phyloP scores from a whole-genome alignment of 2,888 invertebrate genomes.

The Odontocolon sp. region DNA sequence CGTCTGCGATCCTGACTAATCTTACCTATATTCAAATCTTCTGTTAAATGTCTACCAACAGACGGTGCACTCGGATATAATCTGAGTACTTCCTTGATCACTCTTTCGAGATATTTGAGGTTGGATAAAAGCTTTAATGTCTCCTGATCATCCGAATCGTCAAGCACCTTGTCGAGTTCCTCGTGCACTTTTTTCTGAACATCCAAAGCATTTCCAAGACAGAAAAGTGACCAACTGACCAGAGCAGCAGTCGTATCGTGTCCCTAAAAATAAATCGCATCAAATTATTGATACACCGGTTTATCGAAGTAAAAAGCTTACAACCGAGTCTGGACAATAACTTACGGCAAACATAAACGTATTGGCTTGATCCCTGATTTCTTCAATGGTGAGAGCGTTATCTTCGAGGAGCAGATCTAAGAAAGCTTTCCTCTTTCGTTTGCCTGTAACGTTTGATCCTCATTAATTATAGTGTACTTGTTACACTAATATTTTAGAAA shows the following conservation, averaged over 20 bases:
- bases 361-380: conserved; percentile 87
- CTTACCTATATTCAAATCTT: conserved; percentile 80
- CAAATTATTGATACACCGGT: neutral
- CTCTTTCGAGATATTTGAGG: conserved; percentile 83
- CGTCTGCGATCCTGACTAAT: neutral
- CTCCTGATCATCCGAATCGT: conserved; percentile 66
- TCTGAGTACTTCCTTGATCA: conserved; percentile 83
- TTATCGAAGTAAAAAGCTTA: too few species aligned
- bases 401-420: conserved; percentile 86
- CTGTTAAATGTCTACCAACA: conserved; percentile 80
- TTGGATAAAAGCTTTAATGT: conserved; percentile 76
- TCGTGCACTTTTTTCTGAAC: conserved; percentile 81
- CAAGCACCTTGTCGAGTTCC: conserved; percentile 80
- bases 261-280: conserved; percentile 73
- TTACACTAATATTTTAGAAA: neutral
- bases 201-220: conserved; percentile 80
- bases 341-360: conserved; percentile 88
- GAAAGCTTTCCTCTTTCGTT: conserved; percentile 85
- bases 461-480: neutral
- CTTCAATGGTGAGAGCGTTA: conserved; percentile 83
- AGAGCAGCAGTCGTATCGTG: conserved; percentile 83
- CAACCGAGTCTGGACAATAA: neutral
- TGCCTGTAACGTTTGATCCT: conserved; percentile 74
- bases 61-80: conserved; percentile 83
- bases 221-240: conserved; percentile 82